phyloP scores from a whole-genome alignment of 2,113 vertebrate species.

The Barbus barbus region DNA sequence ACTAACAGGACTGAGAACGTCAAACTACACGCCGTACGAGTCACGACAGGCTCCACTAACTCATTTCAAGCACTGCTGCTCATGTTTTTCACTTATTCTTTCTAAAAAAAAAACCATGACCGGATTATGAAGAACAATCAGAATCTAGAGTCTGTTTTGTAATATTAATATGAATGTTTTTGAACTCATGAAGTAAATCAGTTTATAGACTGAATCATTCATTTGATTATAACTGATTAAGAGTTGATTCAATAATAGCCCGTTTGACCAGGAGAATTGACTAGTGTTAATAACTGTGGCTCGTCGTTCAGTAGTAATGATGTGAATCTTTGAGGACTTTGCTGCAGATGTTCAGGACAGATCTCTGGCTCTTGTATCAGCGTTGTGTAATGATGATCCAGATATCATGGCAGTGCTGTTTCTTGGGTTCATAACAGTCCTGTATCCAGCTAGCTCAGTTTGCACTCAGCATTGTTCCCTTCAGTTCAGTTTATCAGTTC shows the following conservation, averaged over 20 bases:
- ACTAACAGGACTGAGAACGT: neutral
- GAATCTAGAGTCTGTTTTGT: neutral
- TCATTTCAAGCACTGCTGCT: neutral
- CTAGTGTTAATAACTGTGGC: too few species aligned
- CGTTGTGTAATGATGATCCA: neutral
- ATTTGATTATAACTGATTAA: too few species aligned
- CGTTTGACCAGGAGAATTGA: too few species aligned
- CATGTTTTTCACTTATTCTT: neutral
- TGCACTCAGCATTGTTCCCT: neutral
- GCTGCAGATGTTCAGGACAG: neutral
- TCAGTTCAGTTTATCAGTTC: too few species aligned
- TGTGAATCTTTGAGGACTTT: too few species aligned
- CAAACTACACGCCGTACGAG: neutral
- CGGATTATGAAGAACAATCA: neutral
- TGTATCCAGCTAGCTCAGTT: neutral
- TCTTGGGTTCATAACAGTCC: neutral
- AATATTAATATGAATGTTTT: too few species aligned
- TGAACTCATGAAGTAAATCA: too few species aligned
- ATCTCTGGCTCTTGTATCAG: too few species aligned
- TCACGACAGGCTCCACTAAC: neutral
- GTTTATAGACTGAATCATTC: too few species aligned
- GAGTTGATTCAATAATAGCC: too few species aligned
- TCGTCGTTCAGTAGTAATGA: too few species aligned
- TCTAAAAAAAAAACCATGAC: neutral
- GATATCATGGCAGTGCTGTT: neutral